Conservation (phyloP, 2,113 vertebrate species). For the Dinomys branickii region DNA sequence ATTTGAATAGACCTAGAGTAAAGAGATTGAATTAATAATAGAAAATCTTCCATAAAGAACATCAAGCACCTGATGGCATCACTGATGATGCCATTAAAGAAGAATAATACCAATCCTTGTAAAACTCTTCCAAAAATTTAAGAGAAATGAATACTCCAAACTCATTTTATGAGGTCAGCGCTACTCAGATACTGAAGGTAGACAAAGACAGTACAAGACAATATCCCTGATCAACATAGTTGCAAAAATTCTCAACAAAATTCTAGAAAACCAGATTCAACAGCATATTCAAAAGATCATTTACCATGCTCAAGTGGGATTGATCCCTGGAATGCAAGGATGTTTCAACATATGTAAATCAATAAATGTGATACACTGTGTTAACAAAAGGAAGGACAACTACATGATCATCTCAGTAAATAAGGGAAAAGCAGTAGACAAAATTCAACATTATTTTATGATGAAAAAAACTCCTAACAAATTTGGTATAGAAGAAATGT, state of each 20-base stretch:
- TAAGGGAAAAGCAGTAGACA: neutral
- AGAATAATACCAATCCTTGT: neutral
- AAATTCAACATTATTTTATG: neutral
- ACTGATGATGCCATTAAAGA: neutral
- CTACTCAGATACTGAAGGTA: neutral
- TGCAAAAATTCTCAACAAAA: neutral
- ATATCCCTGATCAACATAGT: neutral
- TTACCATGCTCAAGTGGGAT: neutral
- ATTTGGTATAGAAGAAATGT: neutral
- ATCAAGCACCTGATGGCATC: neutral
- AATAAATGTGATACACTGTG: neutral
- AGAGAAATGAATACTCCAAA: neutral
- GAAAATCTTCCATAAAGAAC: neutral
- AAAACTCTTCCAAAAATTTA: neutral
- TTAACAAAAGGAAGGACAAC: neutral
- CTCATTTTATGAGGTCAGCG: neutral
- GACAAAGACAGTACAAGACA: neutral
- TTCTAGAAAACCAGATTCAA: neutral
- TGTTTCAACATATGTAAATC: neutral
- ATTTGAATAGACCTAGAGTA: neutral
- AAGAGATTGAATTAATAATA: neutral
- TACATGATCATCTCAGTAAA: neutral
- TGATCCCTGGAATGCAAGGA: neutral
- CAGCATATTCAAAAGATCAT: neutral
- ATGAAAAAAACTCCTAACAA: neutral